Percentiles rank a stretch among this genome's conserved stretches.
Evolutionary conservation across 1,140 invertebrate species (phyloP).

Genomic region (Euura saliciscinereae): DNA sequence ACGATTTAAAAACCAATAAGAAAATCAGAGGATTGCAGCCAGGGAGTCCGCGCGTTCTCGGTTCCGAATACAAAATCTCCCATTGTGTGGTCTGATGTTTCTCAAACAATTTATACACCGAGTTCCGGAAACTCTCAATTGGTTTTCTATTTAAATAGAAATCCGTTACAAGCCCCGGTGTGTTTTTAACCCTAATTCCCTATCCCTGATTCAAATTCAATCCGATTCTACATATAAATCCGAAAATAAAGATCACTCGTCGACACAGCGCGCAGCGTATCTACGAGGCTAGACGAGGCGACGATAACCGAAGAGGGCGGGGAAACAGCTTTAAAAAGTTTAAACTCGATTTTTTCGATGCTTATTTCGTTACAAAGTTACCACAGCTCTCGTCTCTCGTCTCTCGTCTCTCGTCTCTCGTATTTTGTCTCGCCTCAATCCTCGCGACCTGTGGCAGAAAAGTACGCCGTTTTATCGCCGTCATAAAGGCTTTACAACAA

Average conservation of each 20-base stretch:
- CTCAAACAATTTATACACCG: not conserved
- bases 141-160: slow-evolving; percentile 10
- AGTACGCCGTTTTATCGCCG: slow-evolving; percentile 35
- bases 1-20: not conserved
- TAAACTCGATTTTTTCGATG: slow-evolving; percentile 52
- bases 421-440: too few relatives aligned
- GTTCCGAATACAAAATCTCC: not conserved
- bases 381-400: slow-evolving; percentile 7
- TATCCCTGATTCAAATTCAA: not conserved
- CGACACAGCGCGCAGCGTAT: slow-evolving; percentile 3
- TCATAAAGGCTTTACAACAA: slow-evolving; percentile 41
- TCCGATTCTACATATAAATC: slow-evolving; percentile 8
- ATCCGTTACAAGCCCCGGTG: not conserved
- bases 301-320: not conserved
- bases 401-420: not conserved
- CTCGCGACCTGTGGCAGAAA: slow-evolving; percentile 19
- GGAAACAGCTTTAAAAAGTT: slow-evolving; percentile 35
- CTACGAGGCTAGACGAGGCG: not conserved
- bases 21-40: not conserved
- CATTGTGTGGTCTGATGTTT: slow-evolving; percentile 12
- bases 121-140: not conserved
- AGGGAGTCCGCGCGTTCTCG: not conserved
- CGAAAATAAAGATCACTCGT: slow-evolving; percentile 17
- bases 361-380: slow-evolving; percentile 45
- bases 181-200: not conserved